Evolutionary conservation across 2,797 vertebrate genomes (phyloP), one percentile per base, ranked within the genome.

Genomic region (Chaetophractus vellerosus): DNA sequence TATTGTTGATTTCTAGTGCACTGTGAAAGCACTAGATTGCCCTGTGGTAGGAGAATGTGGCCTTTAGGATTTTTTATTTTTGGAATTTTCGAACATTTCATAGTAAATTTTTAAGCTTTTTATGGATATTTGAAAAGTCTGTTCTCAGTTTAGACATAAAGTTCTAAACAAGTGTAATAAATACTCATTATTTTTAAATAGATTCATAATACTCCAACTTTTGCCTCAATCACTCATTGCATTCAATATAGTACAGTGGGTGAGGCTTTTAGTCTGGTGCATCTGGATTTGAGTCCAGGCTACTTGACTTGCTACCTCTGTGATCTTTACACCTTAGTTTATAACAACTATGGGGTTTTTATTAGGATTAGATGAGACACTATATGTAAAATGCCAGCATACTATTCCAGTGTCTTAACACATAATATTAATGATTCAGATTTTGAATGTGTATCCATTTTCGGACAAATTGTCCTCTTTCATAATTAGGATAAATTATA

Each of bases 41-140:
- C 64, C 71, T 36, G 21, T 74, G 48, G 33, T 91, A 18, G 55
- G 50, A 68, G 66, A 89, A 61, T 45, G 55, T 50, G 50, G 38
- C 57, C 23, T 78, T 69, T 76, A 16, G 76, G 24, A 63, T 23
- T 69, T 91, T 87, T 93, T 31, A 28, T 87, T 80, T 87, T 82
- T 86, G 68, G 28, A 71, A 12, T 88, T 83, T 78, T 15, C 74
- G 83, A 68, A 28, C 9, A 8, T 41, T 80, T 74, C 28, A 11
- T 75, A 28, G 68, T 81, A 38, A n/a, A 0, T 90, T 31, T n/a
- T 81, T 93, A 81, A 81, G 75, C 33, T 15, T 45, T 95, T 57
- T 52, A 24, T 59, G 80, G 14, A n/a, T 86, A 16, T 76, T 76
- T 90, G 59, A 69, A 84, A 90, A 93, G 15, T 95, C 21, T 45